Percentiles rank a stretch among this genome's conserved stretches.
phyloP scores from a whole-genome alignment of 2,113 vertebrate species.

The Lota lota region DNA sequence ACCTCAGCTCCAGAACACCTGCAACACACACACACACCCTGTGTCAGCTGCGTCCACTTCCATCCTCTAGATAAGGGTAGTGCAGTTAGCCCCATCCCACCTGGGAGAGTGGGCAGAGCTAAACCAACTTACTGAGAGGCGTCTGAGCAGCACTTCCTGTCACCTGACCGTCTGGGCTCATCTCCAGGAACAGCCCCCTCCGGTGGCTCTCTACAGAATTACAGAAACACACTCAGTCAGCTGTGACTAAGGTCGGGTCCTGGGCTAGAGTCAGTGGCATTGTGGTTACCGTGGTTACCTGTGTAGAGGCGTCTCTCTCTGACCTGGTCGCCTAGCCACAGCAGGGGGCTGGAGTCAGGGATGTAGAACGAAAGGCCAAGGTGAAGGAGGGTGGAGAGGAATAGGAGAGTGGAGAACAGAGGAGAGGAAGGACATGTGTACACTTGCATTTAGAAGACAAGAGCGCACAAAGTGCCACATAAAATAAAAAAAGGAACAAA shows the following conservation, averaged over 20 bases:
- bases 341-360: conserved; percentile 62
- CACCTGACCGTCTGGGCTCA: conserved; percentile 63
- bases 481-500: conserved; percentile 2
- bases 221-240: background rate
- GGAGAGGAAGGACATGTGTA: conserved; percentile 48
- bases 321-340: conserved; percentile 58
- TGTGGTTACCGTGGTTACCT: conserved; percentile 52
- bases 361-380: conserved; percentile 55
- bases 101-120: background rate
- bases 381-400: conserved; percentile 40
- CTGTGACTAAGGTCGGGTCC: background rate
- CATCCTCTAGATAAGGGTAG: background rate
- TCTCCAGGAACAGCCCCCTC: conserved; percentile 67
- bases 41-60: background rate
- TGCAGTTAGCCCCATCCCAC: background rate
- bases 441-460: background rate
- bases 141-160: conserved; percentile 53
- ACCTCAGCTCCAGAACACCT: conserved; percentile 71
- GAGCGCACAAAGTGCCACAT: too few species aligned
- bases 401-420: conserved; percentile 4
- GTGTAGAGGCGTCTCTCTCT: conserved; percentile 72
- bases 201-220: conserved; percentile 60
- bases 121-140: conserved; percentile 55
- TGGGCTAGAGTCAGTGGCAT: conserved; percentile 11
- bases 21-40: conserved; percentile 16